Evolutionary conservation across 2,113 vertebrate species (phyloP).

Genomic region (Toxotes jaculatrix): DNA sequence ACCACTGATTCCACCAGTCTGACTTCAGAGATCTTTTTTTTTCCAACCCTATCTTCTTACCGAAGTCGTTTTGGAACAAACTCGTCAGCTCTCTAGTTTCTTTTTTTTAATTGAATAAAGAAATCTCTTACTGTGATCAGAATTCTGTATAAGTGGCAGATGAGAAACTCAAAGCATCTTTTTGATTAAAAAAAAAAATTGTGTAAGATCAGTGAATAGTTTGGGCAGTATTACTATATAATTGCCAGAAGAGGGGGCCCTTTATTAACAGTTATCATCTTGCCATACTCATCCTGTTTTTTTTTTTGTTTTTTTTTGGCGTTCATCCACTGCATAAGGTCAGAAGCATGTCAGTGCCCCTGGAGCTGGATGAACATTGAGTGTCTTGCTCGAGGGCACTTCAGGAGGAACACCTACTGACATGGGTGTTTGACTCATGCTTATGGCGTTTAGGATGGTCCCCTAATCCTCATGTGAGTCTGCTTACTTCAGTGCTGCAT

Average conservation of each 20-base stretch:
- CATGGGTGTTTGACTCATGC: not conserved
- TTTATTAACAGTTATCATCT: not conserved
- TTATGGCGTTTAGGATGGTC: not conserved
- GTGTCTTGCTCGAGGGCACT: not conserved
- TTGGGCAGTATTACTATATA: not conserved
- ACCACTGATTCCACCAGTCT: no score
- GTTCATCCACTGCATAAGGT: not conserved
- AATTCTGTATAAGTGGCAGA: not conserved
- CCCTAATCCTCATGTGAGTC: not conserved
- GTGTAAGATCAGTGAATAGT: not conserved
- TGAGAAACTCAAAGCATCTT: not conserved
- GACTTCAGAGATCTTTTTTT: no score
- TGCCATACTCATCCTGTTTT: no score
- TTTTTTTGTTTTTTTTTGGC: no score
- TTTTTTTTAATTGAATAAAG: not conserved
- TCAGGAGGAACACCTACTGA: not conserved
- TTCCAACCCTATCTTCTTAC: no score
- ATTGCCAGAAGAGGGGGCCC: slow-evolving; percentile 58
- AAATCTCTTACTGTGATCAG: not conserved
- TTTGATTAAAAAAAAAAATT: not conserved
- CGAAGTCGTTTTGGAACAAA: no score
- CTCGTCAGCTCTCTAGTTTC: no score
- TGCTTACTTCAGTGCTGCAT: accelerated
- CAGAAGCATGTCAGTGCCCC: not conserved
- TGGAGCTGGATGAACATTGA: not conserved